These are phyloP conservation scores for Zosterops lateralis DNA, from an alignment of 2,113 vertebrate species.

Conservation along the genomic window DNA sequence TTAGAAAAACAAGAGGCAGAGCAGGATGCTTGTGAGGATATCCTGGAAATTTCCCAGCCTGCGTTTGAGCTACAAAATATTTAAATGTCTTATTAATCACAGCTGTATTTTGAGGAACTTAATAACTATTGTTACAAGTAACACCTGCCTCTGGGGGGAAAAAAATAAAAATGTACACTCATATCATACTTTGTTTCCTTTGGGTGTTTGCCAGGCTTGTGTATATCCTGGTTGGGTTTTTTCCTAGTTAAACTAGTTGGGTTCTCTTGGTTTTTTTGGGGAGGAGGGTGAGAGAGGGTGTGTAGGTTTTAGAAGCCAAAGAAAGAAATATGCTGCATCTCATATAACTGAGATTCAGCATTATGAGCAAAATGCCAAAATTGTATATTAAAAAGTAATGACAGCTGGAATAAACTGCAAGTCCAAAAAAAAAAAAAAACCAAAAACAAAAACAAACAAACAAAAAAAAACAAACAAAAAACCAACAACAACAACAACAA, in stretches of 20 bases:
- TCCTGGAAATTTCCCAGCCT: background rate
- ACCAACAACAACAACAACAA: too few species aligned
- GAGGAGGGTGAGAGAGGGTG: background rate
- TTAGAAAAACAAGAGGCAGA: background rate
- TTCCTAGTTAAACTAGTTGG: background rate
- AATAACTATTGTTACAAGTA: background rate
- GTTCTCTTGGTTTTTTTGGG: background rate
- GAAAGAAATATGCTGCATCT: background rate
- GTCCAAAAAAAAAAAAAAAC: background rate
- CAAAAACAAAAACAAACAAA: background rate
- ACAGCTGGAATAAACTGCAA: background rate
- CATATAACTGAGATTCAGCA: background rate
- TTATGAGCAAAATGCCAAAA: background rate
- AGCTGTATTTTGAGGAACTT: background rate
- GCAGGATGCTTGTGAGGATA: background rate
- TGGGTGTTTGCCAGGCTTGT: background rate
- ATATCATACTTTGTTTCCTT: background rate
- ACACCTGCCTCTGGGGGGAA: background rate
- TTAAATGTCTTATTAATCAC: background rate
- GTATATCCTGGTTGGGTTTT: background rate
- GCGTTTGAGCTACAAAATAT: background rate
- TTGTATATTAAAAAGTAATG: background rate
- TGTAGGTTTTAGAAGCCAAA: background rate
- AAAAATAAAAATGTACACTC: background rate
- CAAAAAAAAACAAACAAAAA: too few species aligned